Conservation (phyloP, 2,797 vertebrate genomes). For the Telmatherina bonti region DNA sequence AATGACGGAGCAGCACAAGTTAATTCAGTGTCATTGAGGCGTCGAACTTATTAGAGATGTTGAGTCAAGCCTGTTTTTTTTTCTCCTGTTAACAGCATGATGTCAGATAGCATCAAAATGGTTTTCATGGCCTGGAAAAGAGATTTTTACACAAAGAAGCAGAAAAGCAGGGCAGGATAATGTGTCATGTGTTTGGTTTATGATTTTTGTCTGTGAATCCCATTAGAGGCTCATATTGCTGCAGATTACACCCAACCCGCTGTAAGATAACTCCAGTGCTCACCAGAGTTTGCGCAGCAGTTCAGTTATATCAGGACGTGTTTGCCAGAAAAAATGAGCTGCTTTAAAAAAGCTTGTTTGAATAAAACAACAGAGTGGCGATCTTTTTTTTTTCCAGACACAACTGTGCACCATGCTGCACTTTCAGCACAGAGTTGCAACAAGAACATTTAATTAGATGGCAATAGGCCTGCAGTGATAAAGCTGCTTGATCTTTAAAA, state of each 20-base stretch:
- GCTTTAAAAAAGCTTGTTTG: not conserved
- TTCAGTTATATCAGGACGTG: not conserved
- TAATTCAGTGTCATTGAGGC: not conserved
- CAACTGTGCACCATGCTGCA: not conserved
- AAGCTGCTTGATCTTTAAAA: not conserved
- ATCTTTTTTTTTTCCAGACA: not conserved
- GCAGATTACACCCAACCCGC: not conserved
- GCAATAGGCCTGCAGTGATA: not conserved
- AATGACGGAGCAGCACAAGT: not conserved
- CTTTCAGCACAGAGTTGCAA: not conserved
- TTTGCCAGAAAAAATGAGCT: not conserved
- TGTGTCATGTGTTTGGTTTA: slow-evolving; percentile 18
- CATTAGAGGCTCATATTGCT: slow-evolving; percentile 28
- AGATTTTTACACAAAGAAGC: not conserved
- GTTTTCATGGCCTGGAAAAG: not conserved
- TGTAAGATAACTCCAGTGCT: not conserved
- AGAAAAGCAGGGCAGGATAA: not conserved
- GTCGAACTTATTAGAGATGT: too few relatives aligned
- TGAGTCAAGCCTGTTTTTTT: not conserved
- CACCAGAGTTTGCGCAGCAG: not conserved
- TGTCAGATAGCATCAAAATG: not conserved
- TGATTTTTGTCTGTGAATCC: slow-evolving; percentile 20
- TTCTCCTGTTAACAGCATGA: not conserved
- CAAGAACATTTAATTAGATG: not conserved
- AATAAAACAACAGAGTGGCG: not conserved